Evolutionary conservation across 2,113 vertebrate genomes (phyloP), one percentile per base, ranked within the genome.

Genomic region (Aptenodytes patagonicus): DNA sequence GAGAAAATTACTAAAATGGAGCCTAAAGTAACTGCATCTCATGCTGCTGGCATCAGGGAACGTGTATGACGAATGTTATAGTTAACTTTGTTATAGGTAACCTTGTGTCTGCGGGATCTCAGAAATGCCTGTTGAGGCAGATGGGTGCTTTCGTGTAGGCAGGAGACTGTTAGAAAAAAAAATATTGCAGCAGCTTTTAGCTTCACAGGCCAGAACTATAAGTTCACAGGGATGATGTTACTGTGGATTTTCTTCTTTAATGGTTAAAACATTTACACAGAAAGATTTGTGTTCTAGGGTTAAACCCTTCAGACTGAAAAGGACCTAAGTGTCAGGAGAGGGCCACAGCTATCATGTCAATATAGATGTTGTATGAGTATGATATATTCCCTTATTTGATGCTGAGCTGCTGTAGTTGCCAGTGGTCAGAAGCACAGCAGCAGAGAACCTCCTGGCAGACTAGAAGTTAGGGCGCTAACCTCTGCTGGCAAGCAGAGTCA

Each of bases 91-190:
- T 83, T 32, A 62, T 32, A 58, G 62, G 13, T 91, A 82, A 82
- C 70, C 32, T 64, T 78, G 32, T 42, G 40, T 87, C 10, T 51
- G 5, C 21, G 13, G 17, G 11, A 51, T 90, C n/a, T 92, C 13
- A 25, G 52, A 34, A 55, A 52, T 72, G 62, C 17, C 72, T 76
- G 12, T 47, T 68, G 57, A 76, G 51, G 61, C 34, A 87, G 34
- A 16, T 0, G 0, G 12, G 57, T 62, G 36, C 32, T 29, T 92
- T 77, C 0, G 0, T 21, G 47, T 31, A 38, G 36, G 75, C 28
- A 49, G 31, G 42, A 54, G 64, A n/a, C 28, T 51, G 18, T 54
- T 42, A n/a, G 57, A 3, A 51, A 79, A 62, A 81, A 40, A 76
- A 38, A 38, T 16, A 5, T 3, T 16, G 6, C 26, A 36, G 5